phyloP scores from a whole-genome alignment of 2,888 invertebrate genomes.

The Lysandra coridon region DNA sequence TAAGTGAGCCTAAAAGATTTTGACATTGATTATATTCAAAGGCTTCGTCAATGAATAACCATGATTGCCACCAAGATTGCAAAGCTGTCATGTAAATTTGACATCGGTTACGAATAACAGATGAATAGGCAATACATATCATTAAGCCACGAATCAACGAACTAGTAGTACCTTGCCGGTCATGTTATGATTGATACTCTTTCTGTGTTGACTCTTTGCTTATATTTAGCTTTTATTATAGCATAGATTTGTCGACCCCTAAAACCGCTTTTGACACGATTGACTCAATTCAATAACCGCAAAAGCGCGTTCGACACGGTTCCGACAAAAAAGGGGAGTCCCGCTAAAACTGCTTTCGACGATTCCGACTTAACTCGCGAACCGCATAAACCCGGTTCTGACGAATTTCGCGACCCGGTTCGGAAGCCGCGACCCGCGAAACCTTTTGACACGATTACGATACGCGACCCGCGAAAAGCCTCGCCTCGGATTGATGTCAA shows the following conservation, averaged over 20 bases:
- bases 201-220: too few relatives aligned
- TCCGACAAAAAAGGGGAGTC: not conserved
- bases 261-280: not conserved
- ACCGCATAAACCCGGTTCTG: not conserved
- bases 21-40: too few relatives aligned
- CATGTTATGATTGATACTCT: too few relatives aligned
- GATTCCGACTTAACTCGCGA: not conserved
- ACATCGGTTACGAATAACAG: too few relatives aligned
- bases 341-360: not conserved
- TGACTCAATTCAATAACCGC: not conserved
- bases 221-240: too few relatives aligned
- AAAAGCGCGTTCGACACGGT: not conserved
- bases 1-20: not conserved
- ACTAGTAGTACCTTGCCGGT: too few relatives aligned
- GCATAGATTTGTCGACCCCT: too few relatives aligned
- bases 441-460: constrained; percentile 8
- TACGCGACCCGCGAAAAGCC: constrained; percentile 17
- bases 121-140: too few relatives aligned
- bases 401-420: not conserved
- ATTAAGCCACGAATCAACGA: too few relatives aligned
- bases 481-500: constrained; percentile 7
- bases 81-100: too few relatives aligned
- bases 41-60: too few relatives aligned
- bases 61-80: too few relatives aligned
- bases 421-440: not conserved